Conservation (phyloP, 2,797 vertebrate genomes). For the Synaphobranchus kaupii region DNA sequence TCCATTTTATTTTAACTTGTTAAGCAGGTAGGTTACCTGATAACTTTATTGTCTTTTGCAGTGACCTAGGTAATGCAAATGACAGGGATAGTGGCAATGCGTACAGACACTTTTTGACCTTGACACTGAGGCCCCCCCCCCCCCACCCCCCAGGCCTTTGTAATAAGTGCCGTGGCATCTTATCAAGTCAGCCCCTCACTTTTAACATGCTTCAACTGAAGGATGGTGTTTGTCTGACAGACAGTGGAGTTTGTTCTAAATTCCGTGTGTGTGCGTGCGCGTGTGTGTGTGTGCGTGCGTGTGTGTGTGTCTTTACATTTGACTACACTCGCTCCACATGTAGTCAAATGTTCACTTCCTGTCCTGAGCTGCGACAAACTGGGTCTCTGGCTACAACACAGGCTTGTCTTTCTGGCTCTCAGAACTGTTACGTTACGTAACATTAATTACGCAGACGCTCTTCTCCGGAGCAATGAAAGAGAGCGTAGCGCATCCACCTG, state of each 20-base stretch:
- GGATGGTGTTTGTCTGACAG: not conserved
- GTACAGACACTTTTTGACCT: not conserved
- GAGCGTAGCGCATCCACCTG: no score
- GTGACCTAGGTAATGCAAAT: not conserved
- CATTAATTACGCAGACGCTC: no score
- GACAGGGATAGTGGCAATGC: not conserved
- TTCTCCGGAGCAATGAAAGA: no score
- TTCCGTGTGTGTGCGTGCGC: no score
- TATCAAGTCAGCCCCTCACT: not conserved
- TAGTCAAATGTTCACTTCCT: not conserved
- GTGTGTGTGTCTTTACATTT: no score
- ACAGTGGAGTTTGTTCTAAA: not conserved
- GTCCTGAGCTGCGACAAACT: not conserved
- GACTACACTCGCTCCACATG: not conserved
- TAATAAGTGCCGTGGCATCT: not conserved
- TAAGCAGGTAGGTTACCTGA: not conserved
- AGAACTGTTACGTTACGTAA: not conserved
- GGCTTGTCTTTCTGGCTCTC: not conserved
- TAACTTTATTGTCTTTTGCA: not conserved
- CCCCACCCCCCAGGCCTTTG: not conserved
- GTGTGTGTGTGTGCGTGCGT: no score
- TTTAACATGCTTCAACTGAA: not conserved
- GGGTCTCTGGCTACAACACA: not conserved
- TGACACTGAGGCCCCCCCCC: not conserved
- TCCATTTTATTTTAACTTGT: no score